Conservation (phyloP, 2,888 invertebrate genomes). For the Eristalinus aeneus region DNA sequence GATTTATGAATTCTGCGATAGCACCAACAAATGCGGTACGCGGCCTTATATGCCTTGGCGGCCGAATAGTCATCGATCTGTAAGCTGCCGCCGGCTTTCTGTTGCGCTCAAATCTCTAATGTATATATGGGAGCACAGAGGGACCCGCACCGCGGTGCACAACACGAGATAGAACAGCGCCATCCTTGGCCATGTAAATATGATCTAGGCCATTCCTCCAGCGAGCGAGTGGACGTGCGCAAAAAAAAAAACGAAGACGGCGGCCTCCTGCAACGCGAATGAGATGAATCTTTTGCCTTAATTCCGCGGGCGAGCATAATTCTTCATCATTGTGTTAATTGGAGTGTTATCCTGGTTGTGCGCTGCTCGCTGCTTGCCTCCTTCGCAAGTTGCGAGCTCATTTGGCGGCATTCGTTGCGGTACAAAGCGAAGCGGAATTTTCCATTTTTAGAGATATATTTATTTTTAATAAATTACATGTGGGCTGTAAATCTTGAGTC, state of each 20-base stretch:
- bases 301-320: conserved; percentile 70
- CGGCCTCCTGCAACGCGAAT: conserved; percentile 43
- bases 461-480: conserved; percentile 69
- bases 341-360: conserved; percentile 70
- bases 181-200: conserved; percentile 69
- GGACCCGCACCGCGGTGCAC: conserved; percentile 32
- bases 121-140: conserved; percentile 65
- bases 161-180: conserved; percentile 58
- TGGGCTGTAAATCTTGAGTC: conserved; percentile 63
- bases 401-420: conserved; percentile 57
- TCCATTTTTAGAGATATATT: conserved; percentile 65
- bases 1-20: conserved; percentile 74
- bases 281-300: conserved; percentile 70
- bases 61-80: conserved; percentile 68
- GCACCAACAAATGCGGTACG: conserved; percentile 70
- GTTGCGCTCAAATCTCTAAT: conserved; percentile 48
- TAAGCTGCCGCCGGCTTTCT: conserved; percentile 56
- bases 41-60: conserved; percentile 70
- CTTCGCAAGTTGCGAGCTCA: conserved; percentile 18
- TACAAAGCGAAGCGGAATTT: conserved; percentile 62
- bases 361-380: conserved; percentile 12
- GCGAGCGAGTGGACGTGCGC: conserved; percentile 16
- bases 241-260: neutral
- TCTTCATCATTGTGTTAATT: conserved; percentile 71
- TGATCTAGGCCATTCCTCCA: conserved; percentile 67